Percentiles rank a stretch among this genome's conserved stretches.
Conservation (phyloP, 2,113 vertebrate species). For the Struthidea cinerea region DNA sequence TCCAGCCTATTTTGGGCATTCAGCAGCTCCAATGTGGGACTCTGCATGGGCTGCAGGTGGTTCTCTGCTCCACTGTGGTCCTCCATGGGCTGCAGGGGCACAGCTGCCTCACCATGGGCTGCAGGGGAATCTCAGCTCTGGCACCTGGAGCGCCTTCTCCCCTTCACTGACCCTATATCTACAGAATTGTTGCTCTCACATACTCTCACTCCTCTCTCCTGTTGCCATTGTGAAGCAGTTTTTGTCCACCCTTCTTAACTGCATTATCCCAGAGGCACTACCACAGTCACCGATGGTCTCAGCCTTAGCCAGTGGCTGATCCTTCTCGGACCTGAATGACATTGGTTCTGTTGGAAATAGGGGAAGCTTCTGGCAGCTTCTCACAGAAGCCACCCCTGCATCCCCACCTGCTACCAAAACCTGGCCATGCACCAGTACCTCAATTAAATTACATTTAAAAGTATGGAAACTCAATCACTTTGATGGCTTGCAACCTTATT, state of each 20-base stretch:
- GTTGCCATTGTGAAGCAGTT: background rate
- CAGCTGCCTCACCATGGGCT: background rate
- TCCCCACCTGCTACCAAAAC: background rate
- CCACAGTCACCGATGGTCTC: background rate
- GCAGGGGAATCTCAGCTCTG: background rate
- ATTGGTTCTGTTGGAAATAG: background rate
- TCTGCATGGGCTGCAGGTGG: no score
- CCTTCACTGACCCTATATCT: background rate
- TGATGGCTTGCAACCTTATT: background rate
- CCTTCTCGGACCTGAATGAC: background rate
- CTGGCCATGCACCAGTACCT: background rate
- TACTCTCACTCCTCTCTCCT: background rate
- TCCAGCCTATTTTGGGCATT: background rate
- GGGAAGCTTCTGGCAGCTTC: background rate
- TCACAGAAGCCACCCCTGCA: background rate
- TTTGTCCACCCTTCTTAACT: background rate
- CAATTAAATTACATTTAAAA: background rate
- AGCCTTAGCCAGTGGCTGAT: no score
- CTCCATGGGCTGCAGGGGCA: background rate
- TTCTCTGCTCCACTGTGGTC: fast-evolving
- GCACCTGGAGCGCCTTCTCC: background rate
- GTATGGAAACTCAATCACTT: background rate
- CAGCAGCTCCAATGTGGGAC: fast-evolving
- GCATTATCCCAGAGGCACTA: background rate
- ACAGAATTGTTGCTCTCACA: background rate